Evolutionary conservation across 2,888 invertebrate species (phyloP).

Genomic region (Sylvicola cinctus): DNA sequence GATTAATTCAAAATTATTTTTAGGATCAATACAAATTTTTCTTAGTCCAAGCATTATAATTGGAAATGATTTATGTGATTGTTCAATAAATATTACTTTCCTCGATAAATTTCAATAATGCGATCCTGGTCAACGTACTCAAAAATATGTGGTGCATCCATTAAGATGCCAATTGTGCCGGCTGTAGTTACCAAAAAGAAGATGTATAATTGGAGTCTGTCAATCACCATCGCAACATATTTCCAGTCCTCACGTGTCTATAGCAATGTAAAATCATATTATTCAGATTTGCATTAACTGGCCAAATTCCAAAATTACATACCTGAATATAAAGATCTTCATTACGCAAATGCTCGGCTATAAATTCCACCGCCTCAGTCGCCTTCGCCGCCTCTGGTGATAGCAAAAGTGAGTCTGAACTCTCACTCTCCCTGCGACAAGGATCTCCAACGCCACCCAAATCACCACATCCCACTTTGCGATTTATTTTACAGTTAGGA

Average conservation of each 20-base stretch:
- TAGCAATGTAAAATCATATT: slow-evolving; percentile 13
- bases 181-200: slow-evolving; percentile 92
- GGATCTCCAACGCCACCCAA: slow-evolving; percentile 41
- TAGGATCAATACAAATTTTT: too few relatives aligned
- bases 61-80: too few relatives aligned
- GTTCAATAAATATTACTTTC: slow-evolving; percentile 39
- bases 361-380: slow-evolving; percentile 95
- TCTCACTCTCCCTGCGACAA: slow-evolving; percentile 69
- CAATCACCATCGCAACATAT: slow-evolving; percentile 96
- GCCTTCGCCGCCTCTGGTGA: slow-evolving; percentile 89
- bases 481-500: slow-evolving; percentile 87
- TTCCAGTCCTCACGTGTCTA: slow-evolving; percentile 98
- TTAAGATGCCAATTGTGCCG: slow-evolving; percentile 86
- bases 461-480: slow-evolving; percentile 48
- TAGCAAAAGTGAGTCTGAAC: slow-evolving; percentile 73
- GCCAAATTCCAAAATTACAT: too few relatives aligned
- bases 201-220: slow-evolving; percentile 85
- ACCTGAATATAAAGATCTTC: slow-evolving; percentile 98
- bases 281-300: too few relatives aligned
- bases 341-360: slow-evolving; percentile 91
- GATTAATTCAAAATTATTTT: too few relatives aligned
- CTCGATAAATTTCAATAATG: slow-evolving; percentile 85
- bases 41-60: too few relatives aligned
- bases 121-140: slow-evolving; percentile 94
- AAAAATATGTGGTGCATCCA: slow-evolving; percentile 96